phyloP scores from a whole-genome alignment of 2,113 vertebrate species.

The Sprattus sprattus region DNA sequence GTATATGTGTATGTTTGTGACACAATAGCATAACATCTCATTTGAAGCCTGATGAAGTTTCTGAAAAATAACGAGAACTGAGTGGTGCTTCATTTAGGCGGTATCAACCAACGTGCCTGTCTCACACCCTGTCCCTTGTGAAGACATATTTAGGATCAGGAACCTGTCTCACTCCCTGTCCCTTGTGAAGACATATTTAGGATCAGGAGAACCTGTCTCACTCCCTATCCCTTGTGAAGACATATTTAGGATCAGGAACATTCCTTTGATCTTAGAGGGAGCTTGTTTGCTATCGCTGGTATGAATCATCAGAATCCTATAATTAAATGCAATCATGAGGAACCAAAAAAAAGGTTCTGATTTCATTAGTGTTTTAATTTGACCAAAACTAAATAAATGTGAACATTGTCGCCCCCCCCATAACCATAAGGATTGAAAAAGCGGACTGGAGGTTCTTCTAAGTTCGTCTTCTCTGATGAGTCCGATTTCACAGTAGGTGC shows the following conservation, averaged over 20 bases:
- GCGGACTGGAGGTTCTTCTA: no score
- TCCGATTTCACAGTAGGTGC: no score
- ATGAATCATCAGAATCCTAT: constrained; percentile 7
- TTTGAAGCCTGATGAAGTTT: neutral
- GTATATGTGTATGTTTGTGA: neutral
- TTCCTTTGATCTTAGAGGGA: neutral
- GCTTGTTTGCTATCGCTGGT: neutral
- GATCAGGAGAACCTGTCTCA: neutral
- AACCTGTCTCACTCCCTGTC: neutral
- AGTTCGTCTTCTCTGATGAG: no score
- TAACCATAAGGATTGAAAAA: no score
- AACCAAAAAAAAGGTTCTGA: neutral
- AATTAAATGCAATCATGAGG: neutral
- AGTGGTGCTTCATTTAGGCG: neutral
- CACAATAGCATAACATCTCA: neutral
- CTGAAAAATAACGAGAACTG: neutral
- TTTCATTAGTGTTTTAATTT: neutral
- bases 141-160: neutral
- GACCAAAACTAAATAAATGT: no score
- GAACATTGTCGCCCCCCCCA: no score
- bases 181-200: neutral
- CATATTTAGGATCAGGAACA: neutral
- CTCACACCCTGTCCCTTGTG: neutral
- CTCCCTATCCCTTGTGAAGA: neutral
- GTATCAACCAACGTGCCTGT: neutral